phyloP scores from a whole-genome alignment of 2,888 invertebrate species.

The Drosophila nr. perissopoda region DNA sequence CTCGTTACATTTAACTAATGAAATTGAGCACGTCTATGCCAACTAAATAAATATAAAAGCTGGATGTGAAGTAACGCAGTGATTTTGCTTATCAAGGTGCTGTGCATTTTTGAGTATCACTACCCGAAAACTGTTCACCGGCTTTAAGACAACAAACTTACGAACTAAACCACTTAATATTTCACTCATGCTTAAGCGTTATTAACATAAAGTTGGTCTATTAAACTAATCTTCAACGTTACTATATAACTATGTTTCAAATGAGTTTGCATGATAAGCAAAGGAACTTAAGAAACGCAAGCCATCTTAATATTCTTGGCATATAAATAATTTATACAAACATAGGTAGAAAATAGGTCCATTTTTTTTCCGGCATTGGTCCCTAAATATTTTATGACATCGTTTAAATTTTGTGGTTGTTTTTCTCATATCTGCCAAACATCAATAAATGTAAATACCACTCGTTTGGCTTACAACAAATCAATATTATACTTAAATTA shows the following conservation, averaged over 20 bases:
- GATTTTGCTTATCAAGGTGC: constrained; percentile 7
- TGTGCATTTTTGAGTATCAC: background rate
- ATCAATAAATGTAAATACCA: constrained; percentile 1
- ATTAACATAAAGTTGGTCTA: background rate
- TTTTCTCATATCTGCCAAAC: background rate
- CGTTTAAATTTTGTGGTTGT: background rate
- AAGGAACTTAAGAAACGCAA: background rate
- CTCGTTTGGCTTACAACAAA: constrained; percentile 1
- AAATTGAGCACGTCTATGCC: constrained; percentile 17
- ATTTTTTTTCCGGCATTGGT: background rate
- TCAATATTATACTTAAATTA: constrained; percentile 27
- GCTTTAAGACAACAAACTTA: background rate
- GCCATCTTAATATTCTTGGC: background rate
- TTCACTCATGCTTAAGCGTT: background rate
- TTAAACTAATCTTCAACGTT: background rate
- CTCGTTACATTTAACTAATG: constrained; percentile 61
- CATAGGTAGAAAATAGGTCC: background rate
- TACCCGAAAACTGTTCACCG: constrained; percentile 2
- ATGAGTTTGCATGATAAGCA: background rate
- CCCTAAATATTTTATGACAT: background rate
- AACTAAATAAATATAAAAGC: constrained; percentile 2
- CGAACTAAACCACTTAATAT: background rate
- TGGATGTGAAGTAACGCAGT: background rate
- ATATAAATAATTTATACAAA: background rate
- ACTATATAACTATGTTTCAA: background rate